Evolutionary conservation across 2,888 invertebrate species (phyloP).

Genomic region (Phengaris alcon): DNA sequence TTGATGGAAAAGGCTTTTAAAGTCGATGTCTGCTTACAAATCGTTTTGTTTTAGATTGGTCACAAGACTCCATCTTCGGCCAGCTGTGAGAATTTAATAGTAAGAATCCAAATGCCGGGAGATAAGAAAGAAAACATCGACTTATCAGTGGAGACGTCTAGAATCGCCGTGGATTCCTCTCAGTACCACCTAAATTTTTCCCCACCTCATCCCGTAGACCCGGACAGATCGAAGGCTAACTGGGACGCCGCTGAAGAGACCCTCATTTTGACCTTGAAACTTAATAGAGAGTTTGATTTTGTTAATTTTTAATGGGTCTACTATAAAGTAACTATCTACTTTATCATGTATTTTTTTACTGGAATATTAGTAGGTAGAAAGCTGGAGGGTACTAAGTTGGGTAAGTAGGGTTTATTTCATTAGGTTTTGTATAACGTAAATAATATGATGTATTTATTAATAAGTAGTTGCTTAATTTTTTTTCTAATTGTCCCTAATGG

Average conservation of each 20-base stretch:
- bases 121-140: conserved; percentile 88
- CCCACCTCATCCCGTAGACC: conserved; percentile 89
- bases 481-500: background rate
- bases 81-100: conserved; percentile 93
- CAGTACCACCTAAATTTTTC: conserved; percentile 85
- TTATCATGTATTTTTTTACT: too few relatives aligned
- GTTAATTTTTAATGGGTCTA: conserved; percentile 84
- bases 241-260: conserved; percentile 84
- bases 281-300: conserved; percentile 90
- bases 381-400: too few relatives aligned
- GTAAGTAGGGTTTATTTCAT: too few relatives aligned
- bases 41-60: conserved; percentile 81
- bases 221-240: conserved; percentile 88
- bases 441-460: too few relatives aligned
- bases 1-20: background rate
- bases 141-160: conserved; percentile 81
- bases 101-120: conserved; percentile 86
- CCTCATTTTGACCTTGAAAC: conserved; percentile 84
- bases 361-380: background rate
- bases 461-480: background rate
- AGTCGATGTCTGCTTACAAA: background rate
- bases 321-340: background rate
- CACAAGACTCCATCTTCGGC: conserved; percentile 87
- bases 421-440: too few relatives aligned
- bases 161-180: conserved; percentile 82